Conservation (phyloP, 2,113 vertebrate genomes). For the Fregetta grallaria region DNA sequence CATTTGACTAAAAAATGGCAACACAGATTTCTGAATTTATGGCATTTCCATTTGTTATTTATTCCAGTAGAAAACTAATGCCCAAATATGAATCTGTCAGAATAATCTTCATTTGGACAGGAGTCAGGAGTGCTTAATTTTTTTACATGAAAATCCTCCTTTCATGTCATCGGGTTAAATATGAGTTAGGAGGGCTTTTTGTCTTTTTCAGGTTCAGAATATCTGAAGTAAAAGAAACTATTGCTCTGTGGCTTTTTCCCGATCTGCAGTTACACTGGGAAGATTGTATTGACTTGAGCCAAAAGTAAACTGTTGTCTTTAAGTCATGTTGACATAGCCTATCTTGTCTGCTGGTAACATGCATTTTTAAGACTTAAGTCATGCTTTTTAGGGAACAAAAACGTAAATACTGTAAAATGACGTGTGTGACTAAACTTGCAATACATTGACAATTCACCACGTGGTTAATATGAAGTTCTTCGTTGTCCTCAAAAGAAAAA, state of each 20-base stretch:
- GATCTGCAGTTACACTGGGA: background rate
- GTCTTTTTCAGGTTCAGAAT: background rate
- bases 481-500: background rate
- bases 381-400: background rate
- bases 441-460: accelerated
- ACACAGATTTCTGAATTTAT: background rate
- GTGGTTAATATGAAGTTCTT: accelerated
- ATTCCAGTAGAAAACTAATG: background rate
- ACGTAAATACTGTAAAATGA: background rate
- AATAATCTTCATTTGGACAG: background rate
- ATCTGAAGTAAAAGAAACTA: background rate
- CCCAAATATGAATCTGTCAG: background rate
- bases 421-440: accelerated
- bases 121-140: background rate
- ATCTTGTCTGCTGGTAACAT: background rate
- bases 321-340: background rate
- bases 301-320: background rate
- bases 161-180: background rate
- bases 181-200: background rate
- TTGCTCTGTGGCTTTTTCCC: background rate
- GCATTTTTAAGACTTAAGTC: background rate
- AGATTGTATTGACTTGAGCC: background rate
- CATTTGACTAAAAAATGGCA: background rate
- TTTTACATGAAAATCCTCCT: background rate
- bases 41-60: background rate